These are phyloP conservation scores for Alectoris magna DNA, from an alignment of 2,797 vertebrate genomes.

Conservation along the genomic window DNA sequence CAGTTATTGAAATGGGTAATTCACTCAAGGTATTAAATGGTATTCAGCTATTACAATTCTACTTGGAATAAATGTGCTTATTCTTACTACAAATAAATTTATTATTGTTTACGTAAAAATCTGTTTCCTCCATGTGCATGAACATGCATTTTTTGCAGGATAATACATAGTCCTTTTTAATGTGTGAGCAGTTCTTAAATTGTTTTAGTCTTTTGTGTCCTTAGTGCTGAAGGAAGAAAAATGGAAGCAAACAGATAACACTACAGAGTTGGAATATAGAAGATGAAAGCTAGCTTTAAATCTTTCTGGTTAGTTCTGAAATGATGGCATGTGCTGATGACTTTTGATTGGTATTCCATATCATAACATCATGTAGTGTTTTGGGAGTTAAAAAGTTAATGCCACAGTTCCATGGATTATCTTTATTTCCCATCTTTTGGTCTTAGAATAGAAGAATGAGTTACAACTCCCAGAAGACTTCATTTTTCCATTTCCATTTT, in stretches of 20 bases:
- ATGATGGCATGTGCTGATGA: too few relatives aligned
- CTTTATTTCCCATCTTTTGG: too few relatives aligned
- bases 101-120: not conserved
- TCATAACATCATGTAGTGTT: too few relatives aligned
- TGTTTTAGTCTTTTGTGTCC: not conserved
- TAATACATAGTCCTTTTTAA: not conserved
- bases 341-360: too few relatives aligned
- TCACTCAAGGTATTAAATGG: not conserved
- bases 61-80: not conserved
- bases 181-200: not conserved
- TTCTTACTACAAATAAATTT: not conserved
- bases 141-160: not conserved
- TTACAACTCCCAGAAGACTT: too few relatives aligned
- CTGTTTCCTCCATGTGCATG: not conserved
- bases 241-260: not conserved
- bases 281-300: not conserved
- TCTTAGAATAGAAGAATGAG: too few relatives aligned
- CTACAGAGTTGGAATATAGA: not conserved
- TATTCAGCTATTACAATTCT: not conserved
- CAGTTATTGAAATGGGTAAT: not conserved
- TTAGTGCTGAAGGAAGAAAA: not conserved
- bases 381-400: too few relatives aligned
- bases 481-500: too few relatives aligned
- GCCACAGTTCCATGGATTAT: too few relatives aligned
- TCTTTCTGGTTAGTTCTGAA: not conserved